phyloP scores from a whole-genome alignment of 1,140 invertebrate species.

The Nasonia longicornis region DNA sequence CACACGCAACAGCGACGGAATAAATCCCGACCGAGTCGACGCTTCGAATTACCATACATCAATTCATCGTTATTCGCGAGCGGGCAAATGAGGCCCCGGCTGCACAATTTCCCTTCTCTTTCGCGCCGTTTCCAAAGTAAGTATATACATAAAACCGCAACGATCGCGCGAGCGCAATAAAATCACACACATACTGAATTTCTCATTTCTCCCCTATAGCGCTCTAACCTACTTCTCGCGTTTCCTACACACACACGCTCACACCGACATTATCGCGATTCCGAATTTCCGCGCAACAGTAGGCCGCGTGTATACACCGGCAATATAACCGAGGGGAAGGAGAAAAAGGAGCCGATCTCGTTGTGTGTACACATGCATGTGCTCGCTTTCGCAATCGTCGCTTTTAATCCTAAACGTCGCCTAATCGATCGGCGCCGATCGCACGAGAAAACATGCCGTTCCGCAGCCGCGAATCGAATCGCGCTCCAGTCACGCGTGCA shows the following conservation, averaged over 20 bases:
- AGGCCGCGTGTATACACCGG: neutral
- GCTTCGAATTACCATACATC: neutral
- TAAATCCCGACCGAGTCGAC: neutral
- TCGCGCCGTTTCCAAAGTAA: slow-evolving; percentile 20
- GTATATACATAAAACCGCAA: slow-evolving; percentile 5
- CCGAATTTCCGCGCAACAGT: neutral
- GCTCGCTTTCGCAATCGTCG: neutral
- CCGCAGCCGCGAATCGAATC: slow-evolving; percentile 3
- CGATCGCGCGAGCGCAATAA: slow-evolving; percentile 12
- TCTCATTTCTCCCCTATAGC: neutral
- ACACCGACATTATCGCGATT: neutral
- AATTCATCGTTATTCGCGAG: slow-evolving; percentile 1
- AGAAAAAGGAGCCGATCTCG: neutral
- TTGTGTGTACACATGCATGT: neutral
- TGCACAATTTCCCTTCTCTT: slow-evolving; percentile 44
- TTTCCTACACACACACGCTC: neutral
- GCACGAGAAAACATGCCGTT: neutral
- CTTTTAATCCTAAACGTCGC: slow-evolving; percentile 22
- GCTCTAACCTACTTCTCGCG: neutral
- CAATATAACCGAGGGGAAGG: neutral
- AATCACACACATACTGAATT: neutral
- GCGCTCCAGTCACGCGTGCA: neutral
- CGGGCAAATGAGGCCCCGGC: slow-evolving; percentile 30
- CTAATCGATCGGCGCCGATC: neutral
- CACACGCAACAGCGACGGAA: neutral